These are phyloP conservation scores for Tragelaphus eurycerus DNA, from an alignment of 2,797 vertebrate species.

Conservation along the genomic window DNA sequence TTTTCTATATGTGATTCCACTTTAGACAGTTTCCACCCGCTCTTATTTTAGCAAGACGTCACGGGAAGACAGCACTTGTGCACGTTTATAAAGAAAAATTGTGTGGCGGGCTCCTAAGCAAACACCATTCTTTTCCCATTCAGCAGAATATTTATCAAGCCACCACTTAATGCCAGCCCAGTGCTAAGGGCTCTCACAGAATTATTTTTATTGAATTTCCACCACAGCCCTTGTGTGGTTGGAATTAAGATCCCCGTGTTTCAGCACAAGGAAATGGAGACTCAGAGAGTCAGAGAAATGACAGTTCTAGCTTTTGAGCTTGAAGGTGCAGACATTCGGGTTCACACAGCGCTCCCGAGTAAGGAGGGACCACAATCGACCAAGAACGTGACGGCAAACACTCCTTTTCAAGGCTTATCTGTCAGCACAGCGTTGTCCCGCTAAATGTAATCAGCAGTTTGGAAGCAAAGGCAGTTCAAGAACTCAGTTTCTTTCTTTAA, in stretches of 20 bases:
- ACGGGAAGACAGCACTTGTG: background rate
- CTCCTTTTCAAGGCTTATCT: background rate
- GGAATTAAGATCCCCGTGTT: background rate
- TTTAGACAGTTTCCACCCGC: background rate
- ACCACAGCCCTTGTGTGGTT: accelerated
- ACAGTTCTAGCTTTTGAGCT: accelerated
- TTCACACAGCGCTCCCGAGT: background rate
- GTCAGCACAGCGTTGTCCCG: background rate
- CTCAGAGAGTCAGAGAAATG: background rate
- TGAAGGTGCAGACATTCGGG: accelerated
- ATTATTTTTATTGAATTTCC: background rate
- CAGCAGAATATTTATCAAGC: background rate
- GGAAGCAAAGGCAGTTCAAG: background rate
- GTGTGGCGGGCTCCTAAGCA: background rate
- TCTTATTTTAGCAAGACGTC: background rate
- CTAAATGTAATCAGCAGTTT: background rate
- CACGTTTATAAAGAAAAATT: background rate
- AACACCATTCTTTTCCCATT: background rate
- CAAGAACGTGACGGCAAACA: accelerated
- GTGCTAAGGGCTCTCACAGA: background rate
- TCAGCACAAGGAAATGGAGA: background rate
- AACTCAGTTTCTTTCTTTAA: background rate
- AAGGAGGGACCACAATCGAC: background rate
- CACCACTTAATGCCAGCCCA: background rate
- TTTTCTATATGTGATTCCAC: background rate